Conservation (phyloP, 2,888 invertebrate genomes). For the Phytoseiulus persimilis region DNA sequence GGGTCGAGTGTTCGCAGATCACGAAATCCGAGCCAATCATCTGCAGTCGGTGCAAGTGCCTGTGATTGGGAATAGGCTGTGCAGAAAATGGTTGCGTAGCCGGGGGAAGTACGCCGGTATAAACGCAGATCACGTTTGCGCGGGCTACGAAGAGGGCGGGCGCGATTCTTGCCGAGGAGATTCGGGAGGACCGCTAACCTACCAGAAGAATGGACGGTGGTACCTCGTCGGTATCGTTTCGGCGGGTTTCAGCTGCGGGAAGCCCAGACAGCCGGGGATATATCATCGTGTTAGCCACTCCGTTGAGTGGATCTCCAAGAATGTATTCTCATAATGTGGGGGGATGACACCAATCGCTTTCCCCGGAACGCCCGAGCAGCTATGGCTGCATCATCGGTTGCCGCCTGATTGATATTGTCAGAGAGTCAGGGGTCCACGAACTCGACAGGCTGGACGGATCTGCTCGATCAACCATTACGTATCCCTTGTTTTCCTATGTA, state of each 20-base stretch:
- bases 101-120: constrained; percentile 80
- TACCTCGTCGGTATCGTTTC: constrained; percentile 81
- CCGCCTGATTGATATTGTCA: too few relatives aligned
- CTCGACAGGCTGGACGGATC: too few relatives aligned
- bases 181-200: constrained; percentile 78
- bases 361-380: too few relatives aligned
- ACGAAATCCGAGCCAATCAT: constrained; percentile 74
- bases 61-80: constrained; percentile 72
- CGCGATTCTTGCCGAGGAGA: constrained; percentile 73
- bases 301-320: neutral
- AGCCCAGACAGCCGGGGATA: constrained; percentile 77
- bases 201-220: constrained; percentile 75
- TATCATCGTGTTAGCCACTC: constrained; percentile 1
- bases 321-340: neutral
- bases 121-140: constrained; percentile 90
- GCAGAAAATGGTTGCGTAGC: constrained; percentile 60
- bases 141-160: constrained; percentile 75
- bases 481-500: too few relatives aligned
- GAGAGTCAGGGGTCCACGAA: too few relatives aligned
- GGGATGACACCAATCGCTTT: neutral
- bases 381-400: too few relatives aligned
- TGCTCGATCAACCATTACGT: too few relatives aligned
- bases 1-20: constrained; percentile 82
- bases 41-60: constrained; percentile 65
- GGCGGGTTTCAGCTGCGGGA: constrained; percentile 84